A percentile compares a stretch with the other conserved stretches of the same genome.
These are phyloP conservation scores for Agrypnia vestita DNA, from an alignment of 1,140 invertebrate genomes.

Conservation along the genomic window DNA sequence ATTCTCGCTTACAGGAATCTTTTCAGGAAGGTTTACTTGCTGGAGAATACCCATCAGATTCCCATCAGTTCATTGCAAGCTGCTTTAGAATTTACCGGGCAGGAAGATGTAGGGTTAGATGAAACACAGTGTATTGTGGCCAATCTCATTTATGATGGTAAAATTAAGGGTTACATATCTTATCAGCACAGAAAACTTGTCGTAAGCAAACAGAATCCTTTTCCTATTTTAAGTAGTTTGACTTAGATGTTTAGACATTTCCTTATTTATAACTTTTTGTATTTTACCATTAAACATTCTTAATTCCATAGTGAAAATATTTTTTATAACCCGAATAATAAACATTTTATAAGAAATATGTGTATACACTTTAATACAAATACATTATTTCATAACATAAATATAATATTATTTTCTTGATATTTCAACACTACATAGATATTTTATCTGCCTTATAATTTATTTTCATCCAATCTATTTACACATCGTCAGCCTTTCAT, in stretches of 20 bases:
- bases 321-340: slow-evolving; percentile 52
- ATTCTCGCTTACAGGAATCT: slow-evolving; percentile 96
- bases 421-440: slow-evolving; percentile 60
- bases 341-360: slow-evolving; percentile 56
- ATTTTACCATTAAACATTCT: slow-evolving; percentile 38
- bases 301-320: slow-evolving; percentile 39
- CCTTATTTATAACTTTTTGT: background rate
- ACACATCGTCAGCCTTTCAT: slow-evolving; percentile 55
- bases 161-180: slow-evolving; percentile 98
- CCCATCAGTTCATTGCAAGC: slow-evolving; percentile 87
- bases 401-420: slow-evolving; percentile 55
- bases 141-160: slow-evolving; percentile 96
- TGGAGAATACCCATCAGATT: slow-evolving; percentile 92
- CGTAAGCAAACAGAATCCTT: slow-evolving; percentile 97
- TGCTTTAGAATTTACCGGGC: slow-evolving; percentile 86
- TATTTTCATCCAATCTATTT: slow-evolving; percentile 53
- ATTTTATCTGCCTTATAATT: slow-evolving; percentile 49
- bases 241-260: slow-evolving; percentile 63
- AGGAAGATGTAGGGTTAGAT: slow-evolving; percentile 91
- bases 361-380: slow-evolving; percentile 59
- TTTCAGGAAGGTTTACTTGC: slow-evolving; percentile 95
- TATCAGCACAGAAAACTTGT: slow-evolving; percentile 97
- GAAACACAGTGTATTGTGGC: slow-evolving; percentile 97
- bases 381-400: slow-evolving; percentile 57
- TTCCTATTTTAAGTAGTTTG: slow-evolving; percentile 82